Percentiles rank a stretch among this genome's conserved stretches.
Evolutionary conservation across 2,888 invertebrate genomes (phyloP).

Genomic region (Frankliniella fusca): DNA sequence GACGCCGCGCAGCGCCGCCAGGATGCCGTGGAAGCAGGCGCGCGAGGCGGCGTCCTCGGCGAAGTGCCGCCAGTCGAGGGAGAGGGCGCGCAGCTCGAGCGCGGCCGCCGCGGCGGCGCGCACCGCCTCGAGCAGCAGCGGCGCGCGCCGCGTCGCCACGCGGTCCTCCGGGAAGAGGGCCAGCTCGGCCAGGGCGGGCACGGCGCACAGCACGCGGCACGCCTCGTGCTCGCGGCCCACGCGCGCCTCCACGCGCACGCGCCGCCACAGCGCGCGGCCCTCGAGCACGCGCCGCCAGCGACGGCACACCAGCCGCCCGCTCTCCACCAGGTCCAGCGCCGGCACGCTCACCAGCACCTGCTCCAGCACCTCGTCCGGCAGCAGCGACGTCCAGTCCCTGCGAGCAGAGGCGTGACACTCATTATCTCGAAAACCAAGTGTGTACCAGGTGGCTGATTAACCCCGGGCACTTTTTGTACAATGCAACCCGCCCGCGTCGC

Average conservation of each 20-base stretch:
- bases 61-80: constrained; percentile 12
- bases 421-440: too few relatives aligned
- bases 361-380: constrained; percentile 21
- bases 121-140: background rate
- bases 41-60: background rate
- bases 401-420: too few relatives aligned
- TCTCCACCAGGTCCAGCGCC: background rate
- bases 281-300: constrained; percentile 7
- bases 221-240: constrained; percentile 4
- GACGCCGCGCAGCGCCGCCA: background rate
- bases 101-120: background rate
- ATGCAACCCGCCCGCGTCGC: too few relatives aligned
- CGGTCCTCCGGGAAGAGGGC: constrained; percentile 10
- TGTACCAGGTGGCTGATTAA: too few relatives aligned
- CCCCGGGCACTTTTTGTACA: too few relatives aligned
- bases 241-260: background rate
- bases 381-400: background rate
- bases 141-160: background rate
- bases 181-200: constrained; percentile 1
- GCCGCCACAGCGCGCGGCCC: constrained; percentile 4
- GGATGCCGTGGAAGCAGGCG: constrained; percentile 11
- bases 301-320: constrained; percentile 1
- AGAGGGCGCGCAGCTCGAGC: background rate
- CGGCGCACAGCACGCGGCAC: constrained; percentile 14
- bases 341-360: constrained; percentile 10